Base-by-base conservation (phyloP, 2,888 invertebrate genomes). In the Mimas tiliae region DNA sequence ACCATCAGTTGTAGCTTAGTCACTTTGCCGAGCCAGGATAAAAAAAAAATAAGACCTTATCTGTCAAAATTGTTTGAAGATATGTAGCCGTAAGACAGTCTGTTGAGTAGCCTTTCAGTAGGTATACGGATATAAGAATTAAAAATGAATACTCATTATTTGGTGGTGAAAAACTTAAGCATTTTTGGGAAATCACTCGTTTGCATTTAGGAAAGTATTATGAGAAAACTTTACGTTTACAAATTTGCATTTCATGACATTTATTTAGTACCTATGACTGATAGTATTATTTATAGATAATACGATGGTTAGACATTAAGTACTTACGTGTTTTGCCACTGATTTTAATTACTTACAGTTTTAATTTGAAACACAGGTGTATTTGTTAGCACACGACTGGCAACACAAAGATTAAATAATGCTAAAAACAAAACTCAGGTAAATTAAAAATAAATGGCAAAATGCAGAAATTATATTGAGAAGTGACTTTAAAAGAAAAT, bases 221-320 rank as follows among this genome's bases (percentile, higher is more conserved):
- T 73, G 70, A 67, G 21, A 62, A 7, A 67, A 67, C 70, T 63
- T 66, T 50, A 65, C 66, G 66, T 38, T 38, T 38, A 38, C 38
- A 55, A 52, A 14, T 55, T 55, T 38, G 38, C 58, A 58, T 58
- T 58, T 58, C 58, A 58, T 58, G 58, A 58, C 58, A 58, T 38
- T 58, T 55, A 42, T 12, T 38, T 42, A 58, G 42, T 58, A 58
- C 58, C 42, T 58, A 58, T 19, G 58, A 42, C 58, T 42, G 42
- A 58, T 58, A 58, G 58, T 58, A 58, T 58, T 58, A 58, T 38
- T 58, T 42, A 58, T 19, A 58, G 42, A 58, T 42, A n/a, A 33
- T 34, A 11, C 34, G 55, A 38, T 55, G 34, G 55, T 38, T 55
- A 55, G 38, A 58, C 42, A 16, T 42, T 42, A 42, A 42, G 58